Percentiles rank a stretch among this genome's conserved stretches.
phyloP scores from a whole-genome alignment of 2,888 invertebrate genomes.

The Cheilosia urbana region DNA sequence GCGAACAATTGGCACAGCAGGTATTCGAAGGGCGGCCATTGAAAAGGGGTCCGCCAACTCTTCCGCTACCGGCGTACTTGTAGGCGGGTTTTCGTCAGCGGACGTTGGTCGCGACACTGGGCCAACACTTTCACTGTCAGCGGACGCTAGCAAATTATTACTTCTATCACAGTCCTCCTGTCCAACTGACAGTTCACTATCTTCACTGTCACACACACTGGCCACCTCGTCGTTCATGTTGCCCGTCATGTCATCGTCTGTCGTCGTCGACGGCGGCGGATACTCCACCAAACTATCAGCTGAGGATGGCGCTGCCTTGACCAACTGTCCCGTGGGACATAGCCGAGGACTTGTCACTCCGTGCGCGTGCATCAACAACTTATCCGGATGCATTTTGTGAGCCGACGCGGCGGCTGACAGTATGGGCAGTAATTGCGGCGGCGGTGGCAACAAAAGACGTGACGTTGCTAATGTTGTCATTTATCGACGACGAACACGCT shows the following conservation, averaged over 20 bases:
- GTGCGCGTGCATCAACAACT: slow-evolving; percentile 80
- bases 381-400: slow-evolving; percentile 82
- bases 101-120: slow-evolving; percentile 74
- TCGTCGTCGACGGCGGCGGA: slow-evolving; percentile 24
- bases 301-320: slow-evolving; percentile 49
- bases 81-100: slow-evolving; percentile 49
- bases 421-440: slow-evolving; percentile 67
- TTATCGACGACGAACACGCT: slow-evolving; percentile 58
- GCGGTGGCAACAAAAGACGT: slow-evolving; percentile 69
- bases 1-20: slow-evolving; percentile 76
- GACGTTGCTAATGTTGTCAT: slow-evolving; percentile 78
- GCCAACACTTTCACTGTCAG: slow-evolving; percentile 67
- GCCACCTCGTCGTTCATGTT: slow-evolving; percentile 83
- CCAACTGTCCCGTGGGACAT: slow-evolving; percentile 67
- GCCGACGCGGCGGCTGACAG: slow-evolving; percentile 56
- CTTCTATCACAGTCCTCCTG: slow-evolving; percentile 85
- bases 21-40: slow-evolving; percentile 78
- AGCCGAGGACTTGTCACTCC: slow-evolving; percentile 81
- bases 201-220: slow-evolving; percentile 89
- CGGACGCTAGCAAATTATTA: slow-evolving; percentile 63
- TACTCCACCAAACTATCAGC: slow-evolving; percentile 41
- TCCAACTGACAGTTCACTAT: slow-evolving; percentile 92
- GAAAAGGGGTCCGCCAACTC: slow-evolving; percentile 76
- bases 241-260: slow-evolving; percentile 75
- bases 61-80: slow-evolving; percentile 18